Base-by-base conservation (phyloP, 2,113 vertebrate genomes). In the Athene noctua region DNA sequence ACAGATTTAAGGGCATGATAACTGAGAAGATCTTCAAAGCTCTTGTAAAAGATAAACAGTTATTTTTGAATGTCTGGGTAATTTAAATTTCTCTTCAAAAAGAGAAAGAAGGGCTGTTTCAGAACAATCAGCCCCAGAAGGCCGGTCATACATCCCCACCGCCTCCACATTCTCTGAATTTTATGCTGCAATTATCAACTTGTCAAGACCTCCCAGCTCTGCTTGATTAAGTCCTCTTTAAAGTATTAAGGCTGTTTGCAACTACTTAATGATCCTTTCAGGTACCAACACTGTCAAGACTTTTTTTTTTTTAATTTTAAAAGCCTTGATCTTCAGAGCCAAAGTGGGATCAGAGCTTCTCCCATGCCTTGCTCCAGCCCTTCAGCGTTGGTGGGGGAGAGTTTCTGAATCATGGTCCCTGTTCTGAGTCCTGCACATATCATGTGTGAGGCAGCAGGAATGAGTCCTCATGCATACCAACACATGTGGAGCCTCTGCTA, bases 141-240 rank as follows among this genome's bases (percentile, higher is more conserved):
- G 54, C 80, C 8, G 14, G 55, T 94, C 83, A 38, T 46, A 51
- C 74, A 80, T 89, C 42, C 29, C 73, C 34, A 46, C 1, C 7
- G 55, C 49, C 68, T 85, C 65, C 20, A 10, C 95, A 94, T 97
- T 97, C 91, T 89, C 94, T 70, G 89, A 80, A 93, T 96, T 95
- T 86, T 91, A 70, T 88, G 81, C 87, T 89, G 79, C 70, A 90
- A 82, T 97, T 91, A 94, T 74, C 88, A 88, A 93, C 80, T 94
- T 91, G 86, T 95, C 59, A 91, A 66, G 51, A 80, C 13, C 11
- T 87, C 88, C 70, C 67, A 65, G 51, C 78, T 88, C 74, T 89
- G 55, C 91, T 86, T 96, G 94, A 95, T 91, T 95, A 91, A 92
- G 86, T 88, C 78, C 42, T 84, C 86, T 89, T 85, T 92, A 95